A percentile compares a stretch with the other conserved stretches of the same genome.
Evolutionary conservation across 2,797 vertebrate species (phyloP).

Genomic region (Vireo griseus): DNA sequence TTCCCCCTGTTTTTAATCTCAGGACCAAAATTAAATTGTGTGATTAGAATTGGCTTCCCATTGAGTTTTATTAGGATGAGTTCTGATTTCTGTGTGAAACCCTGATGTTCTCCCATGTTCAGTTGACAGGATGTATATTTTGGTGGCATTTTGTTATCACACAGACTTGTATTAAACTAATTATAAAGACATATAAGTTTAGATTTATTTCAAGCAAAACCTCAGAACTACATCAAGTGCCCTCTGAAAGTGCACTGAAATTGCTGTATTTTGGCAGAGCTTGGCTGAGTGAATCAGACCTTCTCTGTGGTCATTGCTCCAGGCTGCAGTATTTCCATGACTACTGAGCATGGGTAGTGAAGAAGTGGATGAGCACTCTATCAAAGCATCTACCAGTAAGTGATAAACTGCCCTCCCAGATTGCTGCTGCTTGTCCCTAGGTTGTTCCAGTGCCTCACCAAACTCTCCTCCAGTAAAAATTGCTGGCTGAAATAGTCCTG

Average conservation of each 20-base stretch:
- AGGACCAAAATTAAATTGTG: conserved; percentile 33
- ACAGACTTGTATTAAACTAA: neutral
- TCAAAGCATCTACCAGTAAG: neutral
- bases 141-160: neutral
- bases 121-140: neutral
- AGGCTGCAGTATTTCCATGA: neutral
- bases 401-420: neutral
- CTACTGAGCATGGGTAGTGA: neutral
- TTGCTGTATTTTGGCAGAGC: neutral
- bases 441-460: neutral
- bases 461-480: neutral
- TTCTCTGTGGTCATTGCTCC: neutral
- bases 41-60: conserved; percentile 35
- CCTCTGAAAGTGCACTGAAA: neutral
- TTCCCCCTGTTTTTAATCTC: conserved; percentile 13
- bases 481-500: neutral
- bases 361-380: neutral
- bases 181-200: conserved; percentile 9
- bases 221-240: neutral
- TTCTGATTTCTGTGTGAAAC: conserved; percentile 11
- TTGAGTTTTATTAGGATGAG: conserved; percentile 34
- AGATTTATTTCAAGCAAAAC: conserved; percentile 34
- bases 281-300: neutral
- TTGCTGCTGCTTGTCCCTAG: neutral
- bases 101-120: neutral